A percentile compares a stretch with the other conserved stretches of the same genome.
These are phyloP conservation scores for Premnoplex brunnescens DNA, from an alignment of 2,797 vertebrate genomes.

Conservation along the genomic window DNA sequence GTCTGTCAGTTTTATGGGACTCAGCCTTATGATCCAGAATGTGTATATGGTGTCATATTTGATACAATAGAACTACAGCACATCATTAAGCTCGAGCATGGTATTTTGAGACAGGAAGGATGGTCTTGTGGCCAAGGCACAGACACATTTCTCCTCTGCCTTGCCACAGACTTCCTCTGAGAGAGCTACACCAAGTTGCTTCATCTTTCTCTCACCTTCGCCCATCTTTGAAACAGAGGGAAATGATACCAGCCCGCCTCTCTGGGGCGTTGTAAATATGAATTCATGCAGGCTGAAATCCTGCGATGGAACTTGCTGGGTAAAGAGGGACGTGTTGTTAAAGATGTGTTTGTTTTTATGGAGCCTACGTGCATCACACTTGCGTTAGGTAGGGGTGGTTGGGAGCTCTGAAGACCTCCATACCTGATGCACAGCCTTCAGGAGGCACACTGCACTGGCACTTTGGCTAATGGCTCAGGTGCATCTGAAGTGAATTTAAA, in stretches of 20 bases:
- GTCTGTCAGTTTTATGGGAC: constrained; percentile 59
- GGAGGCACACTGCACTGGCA: background rate
- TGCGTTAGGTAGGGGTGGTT: background rate
- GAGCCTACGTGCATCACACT: background rate
- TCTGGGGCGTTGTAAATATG: background rate
- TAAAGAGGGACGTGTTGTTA: background rate
- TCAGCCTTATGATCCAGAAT: constrained; percentile 29
- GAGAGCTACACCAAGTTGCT: background rate
- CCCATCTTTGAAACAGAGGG: background rate
- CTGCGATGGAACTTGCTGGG: background rate
- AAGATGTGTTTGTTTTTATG: background rate
- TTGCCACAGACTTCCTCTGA: constrained; percentile 6
- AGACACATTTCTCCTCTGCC: background rate
- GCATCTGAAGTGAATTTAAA: constrained; percentile 21
- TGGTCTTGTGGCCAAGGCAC: background rate
- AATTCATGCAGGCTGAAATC: background rate
- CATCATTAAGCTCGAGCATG: background rate
- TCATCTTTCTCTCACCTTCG: background rate
- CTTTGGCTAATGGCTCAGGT: background rate
- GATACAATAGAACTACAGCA: background rate
- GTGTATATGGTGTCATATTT: background rate
- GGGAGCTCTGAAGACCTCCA: background rate
- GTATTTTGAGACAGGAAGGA: constrained; percentile 12
- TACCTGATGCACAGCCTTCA: background rate
- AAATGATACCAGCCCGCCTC: background rate